Conservation (phyloP, 1,140 invertebrate species). For the Leptopilina boulardi region DNA sequence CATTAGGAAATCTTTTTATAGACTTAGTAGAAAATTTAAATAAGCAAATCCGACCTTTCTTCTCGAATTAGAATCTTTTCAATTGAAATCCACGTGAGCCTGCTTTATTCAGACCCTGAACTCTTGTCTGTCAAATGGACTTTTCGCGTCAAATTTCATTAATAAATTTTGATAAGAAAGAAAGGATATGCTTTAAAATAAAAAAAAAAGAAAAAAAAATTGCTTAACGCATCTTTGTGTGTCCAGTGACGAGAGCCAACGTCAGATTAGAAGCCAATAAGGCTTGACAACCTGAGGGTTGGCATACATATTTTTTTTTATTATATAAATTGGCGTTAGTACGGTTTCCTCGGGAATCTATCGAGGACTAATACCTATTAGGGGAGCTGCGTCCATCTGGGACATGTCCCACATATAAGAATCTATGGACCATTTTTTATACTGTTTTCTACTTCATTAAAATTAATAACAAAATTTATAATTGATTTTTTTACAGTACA, state of each 20-base stretch:
- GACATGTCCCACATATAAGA: slow-evolving; percentile 35
- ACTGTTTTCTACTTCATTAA: background rate
- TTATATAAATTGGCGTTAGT: slow-evolving; percentile 71
- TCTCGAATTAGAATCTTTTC: slow-evolving; percentile 37
- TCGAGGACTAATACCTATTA: slow-evolving; percentile 70
- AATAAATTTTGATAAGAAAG: background rate
- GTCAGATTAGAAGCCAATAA: slow-evolving; percentile 75
- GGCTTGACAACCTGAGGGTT: slow-evolving; percentile 65
- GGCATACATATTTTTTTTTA: slow-evolving; percentile 73
- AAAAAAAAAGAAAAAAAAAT: background rate
- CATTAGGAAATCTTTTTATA: background rate
- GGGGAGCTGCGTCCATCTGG: slow-evolving; percentile 38
- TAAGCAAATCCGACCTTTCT: slow-evolving; percentile 19
- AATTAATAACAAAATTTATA: too few species aligned
- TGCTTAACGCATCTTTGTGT: background rate
- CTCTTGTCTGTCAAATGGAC: slow-evolving; percentile 38
- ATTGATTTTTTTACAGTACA: too few species aligned
- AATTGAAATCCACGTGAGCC: slow-evolving; percentile 50
- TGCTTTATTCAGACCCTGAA: slow-evolving; percentile 52
- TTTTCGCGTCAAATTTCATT: slow-evolving; percentile 1
- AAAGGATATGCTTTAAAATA: background rate
- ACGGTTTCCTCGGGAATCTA: slow-evolving; percentile 69
- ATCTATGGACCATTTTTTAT: background rate
- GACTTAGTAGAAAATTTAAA: background rate
- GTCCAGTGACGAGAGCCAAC: slow-evolving; percentile 49